phyloP scores from a whole-genome alignment of 2,113 vertebrate genomes.

The Bubo scandiacus region DNA sequence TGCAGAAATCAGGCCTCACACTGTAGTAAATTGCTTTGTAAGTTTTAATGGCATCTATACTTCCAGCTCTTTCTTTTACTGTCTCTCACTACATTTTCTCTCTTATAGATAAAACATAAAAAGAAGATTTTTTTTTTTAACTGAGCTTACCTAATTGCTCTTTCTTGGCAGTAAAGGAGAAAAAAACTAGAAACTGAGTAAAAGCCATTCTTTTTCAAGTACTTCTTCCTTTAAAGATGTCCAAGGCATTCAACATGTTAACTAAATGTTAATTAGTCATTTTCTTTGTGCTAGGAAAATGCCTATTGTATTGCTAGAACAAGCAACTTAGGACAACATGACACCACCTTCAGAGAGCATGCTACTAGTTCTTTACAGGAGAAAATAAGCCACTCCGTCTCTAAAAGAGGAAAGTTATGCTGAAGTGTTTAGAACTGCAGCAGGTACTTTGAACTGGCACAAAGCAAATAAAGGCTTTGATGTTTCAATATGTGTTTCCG shows the following conservation, averaged over 20 bases:
- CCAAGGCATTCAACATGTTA: neutral
- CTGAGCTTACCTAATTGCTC: neutral
- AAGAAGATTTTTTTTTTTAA: neutral
- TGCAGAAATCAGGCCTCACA: neutral
- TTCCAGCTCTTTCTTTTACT: neutral
- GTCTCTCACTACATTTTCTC: neutral
- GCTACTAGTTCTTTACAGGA: neutral
- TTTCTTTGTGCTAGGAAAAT: neutral
- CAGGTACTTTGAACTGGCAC: neutral
- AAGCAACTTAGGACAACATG: neutral
- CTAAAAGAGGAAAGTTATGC: neutral
- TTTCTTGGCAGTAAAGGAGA: neutral
- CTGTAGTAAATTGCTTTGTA: neutral
- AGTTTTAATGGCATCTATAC: neutral
- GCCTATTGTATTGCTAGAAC: neutral
- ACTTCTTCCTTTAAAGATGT: neutral
- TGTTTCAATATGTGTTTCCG: neutral
- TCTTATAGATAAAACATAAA: neutral
- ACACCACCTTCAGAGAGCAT: neutral
- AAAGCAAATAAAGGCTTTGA: slow-evolving; percentile 13
- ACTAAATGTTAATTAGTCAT: neutral
- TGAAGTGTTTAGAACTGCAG: neutral
- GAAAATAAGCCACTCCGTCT: neutral
- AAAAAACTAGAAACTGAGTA: neutral
- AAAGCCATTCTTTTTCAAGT: neutral